Conservation (phyloP, 1,140 invertebrate species). For the Cyrtorhinus lividipennis region DNA sequence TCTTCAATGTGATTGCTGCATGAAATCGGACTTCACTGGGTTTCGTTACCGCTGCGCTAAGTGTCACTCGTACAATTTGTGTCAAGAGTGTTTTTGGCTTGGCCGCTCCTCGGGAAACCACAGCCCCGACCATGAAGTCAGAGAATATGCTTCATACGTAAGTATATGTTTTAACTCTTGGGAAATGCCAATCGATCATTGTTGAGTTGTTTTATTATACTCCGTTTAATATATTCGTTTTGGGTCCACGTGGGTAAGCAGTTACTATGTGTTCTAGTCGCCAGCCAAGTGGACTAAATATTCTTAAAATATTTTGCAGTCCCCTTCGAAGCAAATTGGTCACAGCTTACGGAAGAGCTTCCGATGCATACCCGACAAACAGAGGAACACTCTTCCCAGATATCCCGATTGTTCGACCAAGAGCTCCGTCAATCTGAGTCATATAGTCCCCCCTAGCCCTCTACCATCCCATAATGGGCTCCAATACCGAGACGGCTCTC, state of each 20-base stretch:
- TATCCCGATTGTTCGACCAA: constrained; percentile 88
- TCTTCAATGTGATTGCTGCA: constrained; percentile 70
- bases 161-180: too few relatives aligned
- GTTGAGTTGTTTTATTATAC: too few relatives aligned
- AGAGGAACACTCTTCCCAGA: constrained; percentile 56
- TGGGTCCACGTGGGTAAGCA: too few relatives aligned
- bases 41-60: constrained; percentile 96
- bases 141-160: constrained; percentile 93
- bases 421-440: constrained; percentile 73
- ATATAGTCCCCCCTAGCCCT: constrained; percentile 84
- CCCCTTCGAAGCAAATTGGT: constrained; percentile 76
- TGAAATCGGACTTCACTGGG: constrained; percentile 75
- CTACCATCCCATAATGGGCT: constrained; percentile 79
- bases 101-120: constrained; percentile 79
- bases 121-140: constrained; percentile 90
- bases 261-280: too few relatives aligned
- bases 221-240: too few relatives aligned
- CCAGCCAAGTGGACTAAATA: not conserved
- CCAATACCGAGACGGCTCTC: constrained; percentile 40
- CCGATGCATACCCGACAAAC: constrained; percentile 84
- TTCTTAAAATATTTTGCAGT: constrained; percentile 34
- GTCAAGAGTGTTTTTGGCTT: constrained; percentile 98
- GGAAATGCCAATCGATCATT: too few relatives aligned
- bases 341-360: constrained; percentile 93
- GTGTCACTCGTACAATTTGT: constrained; percentile 92